Evolutionary conservation across 1,140 invertebrate genomes (phyloP).

Genomic region (Coenobita brevimanus): DNA sequence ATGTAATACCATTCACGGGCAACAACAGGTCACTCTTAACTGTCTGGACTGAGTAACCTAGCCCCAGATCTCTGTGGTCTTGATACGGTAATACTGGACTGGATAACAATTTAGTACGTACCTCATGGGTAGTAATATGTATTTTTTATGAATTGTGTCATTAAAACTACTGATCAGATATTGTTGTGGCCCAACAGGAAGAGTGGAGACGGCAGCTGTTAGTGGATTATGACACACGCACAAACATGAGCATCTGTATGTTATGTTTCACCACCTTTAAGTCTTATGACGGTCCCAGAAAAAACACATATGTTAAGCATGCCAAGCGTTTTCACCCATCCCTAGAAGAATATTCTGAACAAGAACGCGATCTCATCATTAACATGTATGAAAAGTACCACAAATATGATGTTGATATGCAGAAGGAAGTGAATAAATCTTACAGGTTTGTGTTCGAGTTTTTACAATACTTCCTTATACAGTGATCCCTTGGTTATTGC

Average conservation of each 20-base stretch:
- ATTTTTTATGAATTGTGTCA: too few species aligned
- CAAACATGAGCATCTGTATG: conserved; percentile 70
- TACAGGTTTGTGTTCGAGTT: conserved; percentile 59
- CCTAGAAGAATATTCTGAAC: conserved; percentile 66
- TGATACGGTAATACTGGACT: too few species aligned
- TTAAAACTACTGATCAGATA: too few species aligned
- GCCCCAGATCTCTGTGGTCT: too few species aligned
- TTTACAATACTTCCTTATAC: background rate
- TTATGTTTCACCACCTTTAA: conserved; percentile 69
- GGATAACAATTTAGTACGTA: too few species aligned
- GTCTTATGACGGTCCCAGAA: conserved; percentile 67
- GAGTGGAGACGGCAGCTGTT: conserved; percentile 67
- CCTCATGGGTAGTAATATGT: too few species aligned
- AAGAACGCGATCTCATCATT: conserved; percentile 67
- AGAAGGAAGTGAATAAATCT: conserved; percentile 68
- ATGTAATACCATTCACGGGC: too few species aligned
- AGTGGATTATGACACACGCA: conserved; percentile 67
- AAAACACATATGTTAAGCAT: conserved; percentile 69
- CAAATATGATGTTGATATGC: conserved; percentile 69
- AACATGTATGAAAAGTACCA: conserved; percentile 69
- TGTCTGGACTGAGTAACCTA: too few species aligned
- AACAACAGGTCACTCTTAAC: too few species aligned
- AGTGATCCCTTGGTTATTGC: too few species aligned
- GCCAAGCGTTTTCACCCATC: conserved; percentile 68
- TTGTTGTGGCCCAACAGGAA: conserved; percentile 40